These are phyloP conservation scores for Petrolisthes manimaculis DNA, from an alignment of 2,888 invertebrate species.

Conservation along the genomic window DNA sequence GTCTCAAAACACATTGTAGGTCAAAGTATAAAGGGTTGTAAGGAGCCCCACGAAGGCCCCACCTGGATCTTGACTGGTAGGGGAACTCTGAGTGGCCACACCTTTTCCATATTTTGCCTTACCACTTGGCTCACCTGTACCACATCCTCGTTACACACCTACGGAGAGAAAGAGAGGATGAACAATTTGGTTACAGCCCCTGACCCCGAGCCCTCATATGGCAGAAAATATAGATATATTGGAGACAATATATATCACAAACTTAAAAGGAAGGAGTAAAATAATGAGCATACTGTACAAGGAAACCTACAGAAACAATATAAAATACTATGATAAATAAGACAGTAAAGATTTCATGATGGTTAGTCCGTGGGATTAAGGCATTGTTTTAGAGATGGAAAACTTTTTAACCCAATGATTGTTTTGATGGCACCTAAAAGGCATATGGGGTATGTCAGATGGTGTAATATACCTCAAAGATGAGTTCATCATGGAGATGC, in stretches of 20 bases:
- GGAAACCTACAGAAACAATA: no score
- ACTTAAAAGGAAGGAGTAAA: no score
- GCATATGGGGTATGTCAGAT: neutral
- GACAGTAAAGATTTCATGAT: no score
- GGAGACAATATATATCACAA: no score
- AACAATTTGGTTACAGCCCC: neutral
- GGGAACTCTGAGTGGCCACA: conserved; percentile 80
- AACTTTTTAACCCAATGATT: neutral
- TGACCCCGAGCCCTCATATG: no score
- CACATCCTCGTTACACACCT: conserved; percentile 77
- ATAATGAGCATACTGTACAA: no score
- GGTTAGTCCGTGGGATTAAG: neutral
- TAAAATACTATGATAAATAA: no score
- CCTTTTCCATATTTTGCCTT: conserved; percentile 84
- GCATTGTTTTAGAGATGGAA: neutral
- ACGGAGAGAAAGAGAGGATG: neutral
- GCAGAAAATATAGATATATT: no score
- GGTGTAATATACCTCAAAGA: conserved; percentile 80
- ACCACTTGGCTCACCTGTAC: conserved; percentile 76
- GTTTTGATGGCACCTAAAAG: neutral
- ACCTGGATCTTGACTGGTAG: conserved; percentile 88
- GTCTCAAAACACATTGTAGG: no score
- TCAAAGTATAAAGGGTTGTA: conserved; percentile 56
- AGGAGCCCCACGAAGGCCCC: conserved; percentile 85
- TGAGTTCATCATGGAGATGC: conserved; percentile 95